Conservation (phyloP, 2,797 vertebrate species). For the Enteromius fasciolatus region DNA sequence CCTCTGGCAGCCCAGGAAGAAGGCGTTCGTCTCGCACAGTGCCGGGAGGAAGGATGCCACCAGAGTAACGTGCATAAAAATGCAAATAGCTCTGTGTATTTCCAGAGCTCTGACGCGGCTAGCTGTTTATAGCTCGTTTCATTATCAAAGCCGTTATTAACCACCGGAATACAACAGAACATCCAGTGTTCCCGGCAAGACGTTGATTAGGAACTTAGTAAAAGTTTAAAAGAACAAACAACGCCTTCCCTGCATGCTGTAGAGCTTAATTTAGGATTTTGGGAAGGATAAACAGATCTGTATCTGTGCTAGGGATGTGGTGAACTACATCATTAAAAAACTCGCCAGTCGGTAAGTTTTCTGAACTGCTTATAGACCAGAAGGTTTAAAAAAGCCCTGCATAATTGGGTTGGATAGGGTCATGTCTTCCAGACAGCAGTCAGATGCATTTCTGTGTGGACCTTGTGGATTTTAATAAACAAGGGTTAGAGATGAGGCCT, state of each 20-base stretch:
- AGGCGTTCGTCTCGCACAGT: conserved; percentile 42
- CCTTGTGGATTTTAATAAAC: neutral
- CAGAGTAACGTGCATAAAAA: conserved; percentile 18
- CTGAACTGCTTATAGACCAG: neutral
- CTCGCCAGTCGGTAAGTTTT: neutral
- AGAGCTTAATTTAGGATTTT: neutral
- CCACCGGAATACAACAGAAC: neutral
- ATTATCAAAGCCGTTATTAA: conserved; percentile 23
- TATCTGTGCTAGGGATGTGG: neutral
- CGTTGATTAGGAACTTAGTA: neutral
- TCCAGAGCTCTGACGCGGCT: conserved; percentile 36
- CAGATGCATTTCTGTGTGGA: neutral
- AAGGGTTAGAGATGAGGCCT: neutral
- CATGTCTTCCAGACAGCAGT: neutral
- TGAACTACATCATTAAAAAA: neutral
- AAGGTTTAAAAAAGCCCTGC: neutral
- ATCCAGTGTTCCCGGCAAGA: neutral
- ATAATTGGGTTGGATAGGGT: neutral
- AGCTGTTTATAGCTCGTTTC: conserved; percentile 41
- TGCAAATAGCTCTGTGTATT: conserved; percentile 48
- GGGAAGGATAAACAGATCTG: neutral
- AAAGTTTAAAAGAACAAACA: conserved; percentile 22
- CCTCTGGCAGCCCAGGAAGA: conserved; percentile 42
- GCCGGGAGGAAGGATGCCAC: conserved; percentile 13
- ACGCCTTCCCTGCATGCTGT: neutral